A percentile compares a stretch with the other conserved stretches of the same genome.
Conservation (phyloP, 2,797 vertebrate species). For the Clarias fuscus region DNA sequence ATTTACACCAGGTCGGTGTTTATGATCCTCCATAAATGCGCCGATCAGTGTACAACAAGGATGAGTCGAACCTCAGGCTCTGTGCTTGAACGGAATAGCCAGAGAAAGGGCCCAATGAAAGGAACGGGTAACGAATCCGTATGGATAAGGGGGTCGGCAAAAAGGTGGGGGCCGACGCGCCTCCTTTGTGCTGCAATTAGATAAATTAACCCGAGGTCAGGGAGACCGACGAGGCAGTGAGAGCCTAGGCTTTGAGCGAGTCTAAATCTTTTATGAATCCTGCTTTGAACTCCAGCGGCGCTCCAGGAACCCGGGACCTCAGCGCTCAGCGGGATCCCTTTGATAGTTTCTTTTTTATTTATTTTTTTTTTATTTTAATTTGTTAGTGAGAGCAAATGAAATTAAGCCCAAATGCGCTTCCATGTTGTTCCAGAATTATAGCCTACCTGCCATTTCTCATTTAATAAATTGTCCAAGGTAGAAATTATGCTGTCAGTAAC, state of each 20-base stretch:
- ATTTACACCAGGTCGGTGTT: neutral
- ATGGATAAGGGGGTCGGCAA: slow-evolving; percentile 2
- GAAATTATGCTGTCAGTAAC: neutral
- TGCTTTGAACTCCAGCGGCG: slow-evolving; percentile 64
- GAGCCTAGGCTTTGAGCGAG: slow-evolving; percentile 55
- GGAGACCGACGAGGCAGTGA: slow-evolving; percentile 48
- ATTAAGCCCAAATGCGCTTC: slow-evolving; percentile 10
- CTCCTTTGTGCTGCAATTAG: slow-evolving; percentile 62
- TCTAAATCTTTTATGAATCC: slow-evolving; percentile 74
- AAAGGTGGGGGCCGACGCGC: slow-evolving; percentile 23
- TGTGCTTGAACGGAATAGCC: neutral
- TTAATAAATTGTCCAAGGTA: neutral
- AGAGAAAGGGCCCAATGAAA: slow-evolving; percentile 20
- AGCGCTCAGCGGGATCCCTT: slow-evolving; percentile 30
- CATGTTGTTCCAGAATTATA: neutral
- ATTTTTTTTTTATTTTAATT: neutral
- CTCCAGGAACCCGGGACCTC: slow-evolving; percentile 45
- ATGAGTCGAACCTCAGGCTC: neutral
- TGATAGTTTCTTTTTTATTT: slow-evolving; percentile 27
- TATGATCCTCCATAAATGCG: neutral
- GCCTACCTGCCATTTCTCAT: neutral
- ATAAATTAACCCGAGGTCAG: slow-evolving; percentile 71
- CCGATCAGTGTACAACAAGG: slow-evolving; percentile 41
- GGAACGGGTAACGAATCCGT: slow-evolving; percentile 29
- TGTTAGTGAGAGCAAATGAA: slow-evolving; percentile 23